A percentile compares a stretch with the other conserved stretches of the same genome.
These are phyloP conservation scores for Chiloscyllium plagiosum DNA, from an alignment of 2,113 vertebrate genomes.

Conservation along the genomic window DNA sequence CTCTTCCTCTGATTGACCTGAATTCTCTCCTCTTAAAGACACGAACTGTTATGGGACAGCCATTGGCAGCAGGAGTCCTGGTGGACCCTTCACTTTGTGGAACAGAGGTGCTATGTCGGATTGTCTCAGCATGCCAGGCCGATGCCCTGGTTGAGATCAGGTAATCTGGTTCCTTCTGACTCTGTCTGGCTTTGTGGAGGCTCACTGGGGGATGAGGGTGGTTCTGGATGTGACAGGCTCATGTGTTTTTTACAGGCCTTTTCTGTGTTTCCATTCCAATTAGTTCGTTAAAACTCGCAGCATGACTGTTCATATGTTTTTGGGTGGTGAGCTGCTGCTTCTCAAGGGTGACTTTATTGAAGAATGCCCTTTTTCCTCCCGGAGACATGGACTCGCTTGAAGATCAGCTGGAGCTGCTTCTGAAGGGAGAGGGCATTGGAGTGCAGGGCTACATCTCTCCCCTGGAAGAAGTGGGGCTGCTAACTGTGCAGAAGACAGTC, in stretches of 20 bases:
- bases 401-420: slow-evolving; percentile 18
- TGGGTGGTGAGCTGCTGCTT: not conserved
- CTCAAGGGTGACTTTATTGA: not conserved
- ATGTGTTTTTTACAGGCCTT: not conserved
- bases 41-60: not conserved
- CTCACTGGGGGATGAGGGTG: no score
- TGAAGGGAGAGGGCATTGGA: slow-evolving; percentile 3
- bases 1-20: no score
- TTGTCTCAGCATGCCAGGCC: not conserved
- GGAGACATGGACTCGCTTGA: slow-evolving; percentile 14
- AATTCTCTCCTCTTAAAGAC: not conserved
- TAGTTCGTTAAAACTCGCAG: not conserved
- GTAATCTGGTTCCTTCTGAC: not conserved
- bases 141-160: not conserved
- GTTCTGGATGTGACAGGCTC: no score
- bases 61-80: not conserved
- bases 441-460: not conserved
- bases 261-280: not conserved
- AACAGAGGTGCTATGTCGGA: not conserved
- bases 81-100: not conserved
- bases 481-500: slow-evolving; percentile 17
- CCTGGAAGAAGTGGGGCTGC: not conserved
- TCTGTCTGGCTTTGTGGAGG: not conserved
- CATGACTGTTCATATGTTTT: not conserved
- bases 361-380: not conserved